Evolutionary conservation across 2,113 vertebrate genomes (phyloP).

Genomic region (Baryphthengus martii): DNA sequence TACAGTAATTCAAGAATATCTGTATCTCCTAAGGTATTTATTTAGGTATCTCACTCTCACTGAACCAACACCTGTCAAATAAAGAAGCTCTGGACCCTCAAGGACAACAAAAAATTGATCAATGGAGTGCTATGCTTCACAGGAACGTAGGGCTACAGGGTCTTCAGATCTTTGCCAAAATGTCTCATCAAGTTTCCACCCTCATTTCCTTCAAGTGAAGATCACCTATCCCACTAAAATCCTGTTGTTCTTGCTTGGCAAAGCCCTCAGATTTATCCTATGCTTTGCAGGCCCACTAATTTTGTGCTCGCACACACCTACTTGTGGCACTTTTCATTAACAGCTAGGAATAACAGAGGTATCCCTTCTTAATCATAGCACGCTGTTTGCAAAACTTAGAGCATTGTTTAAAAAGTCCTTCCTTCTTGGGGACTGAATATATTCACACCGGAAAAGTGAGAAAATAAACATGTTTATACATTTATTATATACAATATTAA

Average conservation of each 20-base stretch:
- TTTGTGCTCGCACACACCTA: neutral
- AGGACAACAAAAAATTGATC: neutral
- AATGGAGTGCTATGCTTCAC: neutral
- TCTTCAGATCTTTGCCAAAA: neutral
- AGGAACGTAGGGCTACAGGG: neutral
- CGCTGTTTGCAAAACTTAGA: neutral
- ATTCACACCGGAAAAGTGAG: conserved; percentile 16
- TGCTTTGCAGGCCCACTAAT: neutral
- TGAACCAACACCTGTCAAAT: neutral
- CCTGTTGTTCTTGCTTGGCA: neutral
- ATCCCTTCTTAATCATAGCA: neutral
- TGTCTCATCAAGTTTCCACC: neutral
- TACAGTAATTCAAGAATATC: neutral
- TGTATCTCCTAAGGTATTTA: neutral
- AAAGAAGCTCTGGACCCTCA: neutral
- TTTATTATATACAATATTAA: conserved; percentile 85
- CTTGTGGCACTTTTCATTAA: neutral
- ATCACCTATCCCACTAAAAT: neutral
- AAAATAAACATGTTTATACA: conserved; percentile 62
- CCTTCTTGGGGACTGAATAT: neutral
- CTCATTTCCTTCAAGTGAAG: neutral
- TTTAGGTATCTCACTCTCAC: neutral
- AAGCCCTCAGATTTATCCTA: neutral
- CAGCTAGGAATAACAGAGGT: neutral
- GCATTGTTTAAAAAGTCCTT: neutral